A percentile compares a stretch with the other conserved stretches of the same genome.
Evolutionary conservation across 2,888 invertebrate genomes (phyloP).

Genomic region (Pecten maximus): DNA sequence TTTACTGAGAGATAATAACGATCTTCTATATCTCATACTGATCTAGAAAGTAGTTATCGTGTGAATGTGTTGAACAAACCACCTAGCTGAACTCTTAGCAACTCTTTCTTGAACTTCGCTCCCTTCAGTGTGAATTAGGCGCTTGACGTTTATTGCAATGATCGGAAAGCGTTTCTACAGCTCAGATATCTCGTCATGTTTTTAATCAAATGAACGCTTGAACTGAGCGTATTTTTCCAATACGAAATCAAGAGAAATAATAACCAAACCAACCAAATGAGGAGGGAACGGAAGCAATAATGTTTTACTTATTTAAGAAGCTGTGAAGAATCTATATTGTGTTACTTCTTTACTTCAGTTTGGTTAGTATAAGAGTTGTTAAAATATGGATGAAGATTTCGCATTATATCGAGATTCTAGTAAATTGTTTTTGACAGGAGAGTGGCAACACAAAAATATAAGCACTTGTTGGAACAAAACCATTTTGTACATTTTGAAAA

Average conservation of each 20-base stretch:
- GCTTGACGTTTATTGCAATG: not conserved
- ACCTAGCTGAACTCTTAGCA: not conserved
- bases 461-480: no score
- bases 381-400: not conserved
- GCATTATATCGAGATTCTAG: not conserved
- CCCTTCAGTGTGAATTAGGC: not conserved
- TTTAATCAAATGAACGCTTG: not conserved
- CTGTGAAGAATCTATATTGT: not conserved
- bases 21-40: slow-evolving; percentile 21
- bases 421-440: no score
- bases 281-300: not conserved
- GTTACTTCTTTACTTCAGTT: not conserved
- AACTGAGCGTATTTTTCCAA: not conserved
- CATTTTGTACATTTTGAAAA: no score
- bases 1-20: not conserved
- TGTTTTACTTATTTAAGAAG: not conserved
- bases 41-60: not conserved
- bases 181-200: not conserved
- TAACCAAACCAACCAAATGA: not conserved
- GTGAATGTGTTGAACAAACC: not conserved
- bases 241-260: not conserved
- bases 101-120: not conserved
- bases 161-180: not conserved
- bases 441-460: no score
- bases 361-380: not conserved